phyloP scores from a whole-genome alignment of 2,113 vertebrate species.

The Dinomys branickii region DNA sequence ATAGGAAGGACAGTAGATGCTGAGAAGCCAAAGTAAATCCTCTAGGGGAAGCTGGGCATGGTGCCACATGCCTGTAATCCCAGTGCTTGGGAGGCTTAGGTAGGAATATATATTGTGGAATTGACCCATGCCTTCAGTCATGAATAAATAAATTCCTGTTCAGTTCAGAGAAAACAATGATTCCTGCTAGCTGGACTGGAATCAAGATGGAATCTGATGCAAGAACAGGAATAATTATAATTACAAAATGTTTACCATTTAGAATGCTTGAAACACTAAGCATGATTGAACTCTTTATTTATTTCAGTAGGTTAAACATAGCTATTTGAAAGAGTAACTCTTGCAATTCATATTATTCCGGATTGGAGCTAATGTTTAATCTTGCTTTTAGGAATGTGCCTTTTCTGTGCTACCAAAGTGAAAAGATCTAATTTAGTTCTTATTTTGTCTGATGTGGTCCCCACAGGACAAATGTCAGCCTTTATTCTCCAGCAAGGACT shows the following conservation, averaged over 20 bases:
- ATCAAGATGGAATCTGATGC: not conserved
- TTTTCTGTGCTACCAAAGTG: conserved; percentile 32
- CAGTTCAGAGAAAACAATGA: not conserved
- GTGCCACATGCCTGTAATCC: not conserved
- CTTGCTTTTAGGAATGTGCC: not conserved
- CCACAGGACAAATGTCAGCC: conserved; percentile 30
- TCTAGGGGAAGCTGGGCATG: not conserved
- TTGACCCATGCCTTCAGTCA: not conserved
- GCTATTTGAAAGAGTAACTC: not conserved
- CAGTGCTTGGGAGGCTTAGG: not conserved
- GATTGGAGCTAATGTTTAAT: not conserved
- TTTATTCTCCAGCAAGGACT: conserved; percentile 49
- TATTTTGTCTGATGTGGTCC: not conserved
- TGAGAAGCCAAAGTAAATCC: not conserved
- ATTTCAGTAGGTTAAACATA: not conserved
- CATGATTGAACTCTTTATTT: not conserved
- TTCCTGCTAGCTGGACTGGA: not conserved
- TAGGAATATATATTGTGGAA: not conserved
- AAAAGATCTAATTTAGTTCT: conserved; percentile 48
- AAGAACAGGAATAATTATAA: not conserved
- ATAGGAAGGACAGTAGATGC: not conserved
- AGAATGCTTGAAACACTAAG: not conserved
- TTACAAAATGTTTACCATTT: not conserved
- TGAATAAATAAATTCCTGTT: not conserved
- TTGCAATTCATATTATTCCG: not conserved